Evolutionary conservation across 1,140 invertebrate species (phyloP), one percentile per base, ranked within the genome.

Genomic region (Dolichoris vasculosae): DNA sequence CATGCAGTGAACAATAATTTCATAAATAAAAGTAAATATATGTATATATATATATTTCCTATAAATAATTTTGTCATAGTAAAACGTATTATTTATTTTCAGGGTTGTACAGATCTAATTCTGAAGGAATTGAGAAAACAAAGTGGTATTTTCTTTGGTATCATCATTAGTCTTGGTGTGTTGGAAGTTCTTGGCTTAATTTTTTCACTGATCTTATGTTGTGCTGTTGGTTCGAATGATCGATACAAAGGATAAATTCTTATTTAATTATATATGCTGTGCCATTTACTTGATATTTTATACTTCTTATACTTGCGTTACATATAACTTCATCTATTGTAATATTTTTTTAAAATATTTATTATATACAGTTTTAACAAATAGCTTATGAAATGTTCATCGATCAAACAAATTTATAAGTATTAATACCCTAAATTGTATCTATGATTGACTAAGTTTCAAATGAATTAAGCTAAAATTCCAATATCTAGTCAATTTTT

Each of bases 171-270:
- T 35, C 93, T 97, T 69, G 94, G 96, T 55, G 92, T 95, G 26
- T 86, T 96, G 85, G 95, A 97, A 93, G 91, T 97, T 71, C 90
- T 97, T 43, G 96, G 96, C 55, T 94, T 98, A 88, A 95, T 97
- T 75, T 97, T 97, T 89, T 96, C 97, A 2, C 93, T 97, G 89
- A 94, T 97, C 87, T 93, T 97, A 32, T 97, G 96, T 90, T 97
- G 96, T 91, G 95, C 96, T 43, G 95, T 97, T 86, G 94, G 95
- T 86, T 94, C 94, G 84, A 93, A 94, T 26, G 94, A 96, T 87
- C 94, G 95, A 89, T 96, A 96, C 91, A 96, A 96, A 92, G 95
- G 95, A 93, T 96, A 95, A 76, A 76, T 17, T 51, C 51, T 51
- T 32, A 48, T 51, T 35, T 13, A 32, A 17, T 76, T 23, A 51